phyloP scores from a whole-genome alignment of 2,113 vertebrate genomes.

The Brachyhypopomus gauderio region DNA sequence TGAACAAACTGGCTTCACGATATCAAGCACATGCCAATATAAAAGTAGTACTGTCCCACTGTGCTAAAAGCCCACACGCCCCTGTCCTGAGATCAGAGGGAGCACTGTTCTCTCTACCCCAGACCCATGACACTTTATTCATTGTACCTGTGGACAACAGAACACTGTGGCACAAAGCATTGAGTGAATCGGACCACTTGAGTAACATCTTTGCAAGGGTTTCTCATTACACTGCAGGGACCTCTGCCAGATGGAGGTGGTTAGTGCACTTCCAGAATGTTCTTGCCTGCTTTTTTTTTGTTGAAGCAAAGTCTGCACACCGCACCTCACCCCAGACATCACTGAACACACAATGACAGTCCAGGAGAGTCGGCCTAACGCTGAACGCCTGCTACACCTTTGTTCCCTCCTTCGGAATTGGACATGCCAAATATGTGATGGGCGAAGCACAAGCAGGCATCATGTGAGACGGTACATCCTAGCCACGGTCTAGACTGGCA shows the following conservation, averaged over 20 bases:
- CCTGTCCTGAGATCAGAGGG: background rate
- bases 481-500: no score
- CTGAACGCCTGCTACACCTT: no score
- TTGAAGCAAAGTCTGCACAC: background rate
- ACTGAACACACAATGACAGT: background rate
- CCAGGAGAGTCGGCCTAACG: background rate
- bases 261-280: background rate
- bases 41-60: no score
- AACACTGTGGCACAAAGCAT: background rate
- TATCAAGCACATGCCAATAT: no score
- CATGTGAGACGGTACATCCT: no score
- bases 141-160: background rate
- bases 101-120: background rate
- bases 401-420: no score
- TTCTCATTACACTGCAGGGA: background rate
- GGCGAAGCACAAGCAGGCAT: no score
- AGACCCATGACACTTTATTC: background rate
- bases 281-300: background rate
- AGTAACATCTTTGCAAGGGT: background rate
- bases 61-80: slow-evolving; percentile 1
- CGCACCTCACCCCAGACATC: background rate
- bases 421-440: no score
- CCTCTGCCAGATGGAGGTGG: background rate
- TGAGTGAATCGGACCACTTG: background rate
- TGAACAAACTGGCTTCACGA: no score